A percentile compares a stretch with the other conserved stretches of the same genome.
Conservation (phyloP, 2,113 vertebrate species). For the Datnioides undecimradiatus region DNA sequence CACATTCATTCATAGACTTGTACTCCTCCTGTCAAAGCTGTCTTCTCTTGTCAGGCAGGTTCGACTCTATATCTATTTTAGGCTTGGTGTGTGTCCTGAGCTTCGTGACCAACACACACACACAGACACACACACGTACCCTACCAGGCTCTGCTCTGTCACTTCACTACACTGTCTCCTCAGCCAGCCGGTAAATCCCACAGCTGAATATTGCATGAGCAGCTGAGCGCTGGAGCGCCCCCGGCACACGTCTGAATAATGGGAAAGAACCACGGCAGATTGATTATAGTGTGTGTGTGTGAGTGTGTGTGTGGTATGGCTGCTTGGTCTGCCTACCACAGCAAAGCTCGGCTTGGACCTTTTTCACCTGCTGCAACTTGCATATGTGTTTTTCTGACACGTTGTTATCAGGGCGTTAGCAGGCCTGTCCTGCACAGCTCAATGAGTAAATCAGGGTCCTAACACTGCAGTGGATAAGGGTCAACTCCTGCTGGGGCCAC, state of each 20-base stretch:
- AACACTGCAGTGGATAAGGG: background rate
- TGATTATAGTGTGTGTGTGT: slow-evolving; percentile 43
- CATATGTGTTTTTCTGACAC: background rate
- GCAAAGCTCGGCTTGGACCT: slow-evolving; percentile 10
- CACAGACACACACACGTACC: background rate
- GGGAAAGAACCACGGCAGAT: slow-evolving; percentile 51
- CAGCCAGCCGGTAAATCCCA: slow-evolving; percentile 68
- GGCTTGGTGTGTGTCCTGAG: slow-evolving; percentile 23
- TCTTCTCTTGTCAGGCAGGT: slow-evolving; percentile 54
- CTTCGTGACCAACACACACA: background rate
- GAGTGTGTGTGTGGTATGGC: background rate
- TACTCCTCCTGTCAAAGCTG: slow-evolving; percentile 36
- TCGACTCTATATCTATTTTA: slow-evolving; percentile 70
- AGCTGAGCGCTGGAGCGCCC: slow-evolving; percentile 63
- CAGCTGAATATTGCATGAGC: slow-evolving; percentile 81
- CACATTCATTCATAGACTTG: slow-evolving; percentile 44
- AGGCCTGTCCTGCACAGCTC: background rate
- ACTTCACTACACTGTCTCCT: slow-evolving; percentile 49
- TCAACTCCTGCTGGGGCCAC: background rate
- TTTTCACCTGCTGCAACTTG: slow-evolving; percentile 13
- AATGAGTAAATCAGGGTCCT: background rate
- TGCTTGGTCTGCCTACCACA: background rate
- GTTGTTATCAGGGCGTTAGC: slow-evolving; percentile 19
- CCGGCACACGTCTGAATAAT: slow-evolving; percentile 66
- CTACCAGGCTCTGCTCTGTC: slow-evolving; percentile 48